Evolutionary conservation across 2,113 vertebrate genomes (phyloP), one percentile per base, ranked within the genome.

Genomic region (Otolemur garnettii): DNA sequence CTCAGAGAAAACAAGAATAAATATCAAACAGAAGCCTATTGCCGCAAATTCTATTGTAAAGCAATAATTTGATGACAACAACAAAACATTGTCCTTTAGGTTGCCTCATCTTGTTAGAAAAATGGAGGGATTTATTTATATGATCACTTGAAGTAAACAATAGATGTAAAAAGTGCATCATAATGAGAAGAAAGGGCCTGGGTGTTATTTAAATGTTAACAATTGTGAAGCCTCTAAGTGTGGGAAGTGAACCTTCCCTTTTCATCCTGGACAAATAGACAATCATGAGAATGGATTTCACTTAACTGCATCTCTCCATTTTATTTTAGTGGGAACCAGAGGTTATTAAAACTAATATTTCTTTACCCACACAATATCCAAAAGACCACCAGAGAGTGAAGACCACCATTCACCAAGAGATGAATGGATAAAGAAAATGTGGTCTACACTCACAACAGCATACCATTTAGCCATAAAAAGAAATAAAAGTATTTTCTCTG

Each of bases 1-100:
- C 55, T 88, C 28, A 62, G 59, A 90, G 55, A 33, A 94, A 93
- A 87, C 6, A 95, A 91, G 57, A 89, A 89, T 79, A 95, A 85
- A 75, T 91, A 87, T n/a, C 55, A 78, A 57, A 18, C 7, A 42
- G 38, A 3, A 95, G 18, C 0, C 21, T 71, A 91, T 69, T 45
- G 4, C 75, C 68, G 13, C 4, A 92, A 89, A 89, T 89, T 83
- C 11, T 79, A 64, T 42, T 92, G 4, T 30, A 85, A 88, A 94
- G 15, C 26, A 89, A 59, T 69, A 81, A 89, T 28, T 53, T 72
- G 19, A 83, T 35, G 95, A 35, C 28, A 74, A 79, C 71, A 55
- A 60, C 45, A 50, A 85, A 83, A 85, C 93, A 69, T 42, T 75
- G 33, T 87, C 45, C 26, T 89, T 53, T 90, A 24, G 78, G 6